phyloP scores from a whole-genome alignment of 1,140 invertebrate species.

The Bombus affinis region DNA sequence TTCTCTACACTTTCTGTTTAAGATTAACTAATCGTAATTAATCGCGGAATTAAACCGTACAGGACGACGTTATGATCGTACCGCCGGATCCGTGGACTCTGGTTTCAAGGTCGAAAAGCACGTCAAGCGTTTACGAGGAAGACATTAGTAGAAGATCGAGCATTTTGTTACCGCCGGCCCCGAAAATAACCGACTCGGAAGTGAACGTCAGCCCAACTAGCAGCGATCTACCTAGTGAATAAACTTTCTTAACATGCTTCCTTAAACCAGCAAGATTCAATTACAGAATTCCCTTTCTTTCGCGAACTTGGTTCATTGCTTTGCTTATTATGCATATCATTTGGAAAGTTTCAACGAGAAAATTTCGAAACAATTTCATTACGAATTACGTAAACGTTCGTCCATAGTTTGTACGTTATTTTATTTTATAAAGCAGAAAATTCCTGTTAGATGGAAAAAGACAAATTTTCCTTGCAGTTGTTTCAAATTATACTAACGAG shows the following conservation, averaged over 20 bases:
- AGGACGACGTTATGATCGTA: constrained; percentile 68
- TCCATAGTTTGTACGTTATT: too few species aligned
- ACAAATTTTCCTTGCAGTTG: too few species aligned
- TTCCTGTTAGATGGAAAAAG: too few species aligned
- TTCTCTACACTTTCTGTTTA: constrained; percentile 50
- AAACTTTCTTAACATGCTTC: constrained; percentile 25
- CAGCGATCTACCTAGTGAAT: constrained; percentile 75
- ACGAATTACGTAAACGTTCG: too few species aligned
- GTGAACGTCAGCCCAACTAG: constrained; percentile 73
- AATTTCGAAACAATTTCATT: too few species aligned
- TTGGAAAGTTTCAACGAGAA: too few species aligned
- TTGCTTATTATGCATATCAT: too few species aligned
- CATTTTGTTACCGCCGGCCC: constrained; percentile 69
- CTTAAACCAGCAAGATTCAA: too few species aligned
- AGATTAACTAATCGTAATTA: constrained; percentile 55
- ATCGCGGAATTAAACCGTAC: constrained; percentile 52
- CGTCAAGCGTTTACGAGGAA: constrained; percentile 72
- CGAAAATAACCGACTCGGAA: constrained; percentile 66
- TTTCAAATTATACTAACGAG: too few species aligned
- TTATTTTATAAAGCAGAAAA: too few species aligned
- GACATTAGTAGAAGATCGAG: constrained; percentile 74
- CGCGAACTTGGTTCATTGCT: too few species aligned
- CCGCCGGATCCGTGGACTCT: constrained; percentile 74
- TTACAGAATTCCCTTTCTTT: too few species aligned
- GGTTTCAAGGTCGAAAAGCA: constrained; percentile 70